Conservation (phyloP, 2,888 invertebrate genomes). For the Lordiphosa fenestrarum region DNA sequence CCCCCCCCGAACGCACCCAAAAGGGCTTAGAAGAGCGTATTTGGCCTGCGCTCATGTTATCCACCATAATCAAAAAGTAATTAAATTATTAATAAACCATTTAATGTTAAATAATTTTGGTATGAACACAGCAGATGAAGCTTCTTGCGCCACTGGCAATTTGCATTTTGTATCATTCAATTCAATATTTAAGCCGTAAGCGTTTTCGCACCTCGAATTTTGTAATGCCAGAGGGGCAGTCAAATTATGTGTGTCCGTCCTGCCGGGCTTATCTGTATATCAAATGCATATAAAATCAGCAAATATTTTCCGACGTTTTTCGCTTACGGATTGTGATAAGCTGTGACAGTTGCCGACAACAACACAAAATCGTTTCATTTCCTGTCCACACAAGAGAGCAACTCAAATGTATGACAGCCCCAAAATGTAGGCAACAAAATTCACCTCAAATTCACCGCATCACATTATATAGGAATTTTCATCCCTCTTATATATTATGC, state of each 20-base stretch:
- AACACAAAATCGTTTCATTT: conserved; percentile 58
- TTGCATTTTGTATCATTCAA: conserved; percentile 55
- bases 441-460: too few species aligned
- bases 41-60: too few species aligned
- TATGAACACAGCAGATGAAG: conserved; percentile 19
- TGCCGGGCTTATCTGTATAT: conserved; percentile 39
- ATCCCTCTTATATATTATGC: too few species aligned
- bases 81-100: conserved; percentile 77
- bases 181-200: conserved; percentile 59
- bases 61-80: conserved; percentile 75
- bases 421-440: too few species aligned
- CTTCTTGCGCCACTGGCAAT: conserved; percentile 22
- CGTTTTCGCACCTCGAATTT: not conserved
- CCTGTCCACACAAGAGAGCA: too few species aligned
- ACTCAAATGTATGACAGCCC: conserved; percentile 34
- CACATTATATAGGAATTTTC: too few species aligned
- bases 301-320: conserved; percentile 54
- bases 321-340: conserved; percentile 14
- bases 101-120: conserved; percentile 68
- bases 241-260: conserved; percentile 14
- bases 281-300: conserved; percentile 55
- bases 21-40: conserved; percentile 23
- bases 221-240: not conserved
- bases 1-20: too few species aligned
- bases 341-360: not conserved